These are phyloP conservation scores for Drosophila mojavensis DNA, from an alignment of 1,140 invertebrate species.

Conservation along the genomic window DNA sequence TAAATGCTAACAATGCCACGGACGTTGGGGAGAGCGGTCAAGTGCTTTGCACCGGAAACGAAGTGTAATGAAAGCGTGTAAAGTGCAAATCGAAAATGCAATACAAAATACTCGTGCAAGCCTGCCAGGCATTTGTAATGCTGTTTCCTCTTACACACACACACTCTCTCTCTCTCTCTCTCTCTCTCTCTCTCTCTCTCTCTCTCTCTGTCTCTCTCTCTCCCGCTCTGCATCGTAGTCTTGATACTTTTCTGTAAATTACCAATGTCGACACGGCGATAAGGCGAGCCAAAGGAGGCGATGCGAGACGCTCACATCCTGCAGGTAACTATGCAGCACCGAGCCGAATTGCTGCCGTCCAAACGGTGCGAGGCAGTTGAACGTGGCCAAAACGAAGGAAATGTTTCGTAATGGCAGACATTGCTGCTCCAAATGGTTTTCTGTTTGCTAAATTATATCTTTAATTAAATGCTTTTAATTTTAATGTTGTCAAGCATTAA, in stretches of 20 bases:
- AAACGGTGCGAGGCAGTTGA: conserved; percentile 36
- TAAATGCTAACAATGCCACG: conserved; percentile 70
- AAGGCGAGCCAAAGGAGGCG: conserved; percentile 48
- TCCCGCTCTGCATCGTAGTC: background rate
- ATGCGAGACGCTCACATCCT: conserved; percentile 55
- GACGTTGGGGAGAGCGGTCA: conserved; percentile 30
- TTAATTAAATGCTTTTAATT: conserved; percentile 78
- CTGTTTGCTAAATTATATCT: conserved; percentile 64
- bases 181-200: background rate
- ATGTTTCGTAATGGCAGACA: conserved; percentile 47
- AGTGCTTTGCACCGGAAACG: conserved; percentile 67
- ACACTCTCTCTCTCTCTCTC: background rate
- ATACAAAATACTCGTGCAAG: conserved; percentile 61
- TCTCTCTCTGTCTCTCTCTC: background rate
- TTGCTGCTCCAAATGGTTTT: conserved; percentile 39
- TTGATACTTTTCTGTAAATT: conserved; percentile 62
- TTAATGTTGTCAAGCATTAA: conserved; percentile 49
- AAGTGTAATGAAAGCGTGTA: conserved; percentile 82
- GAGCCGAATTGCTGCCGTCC: conserved; percentile 36
- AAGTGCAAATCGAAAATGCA: conserved; percentile 81
- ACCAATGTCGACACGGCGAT: conserved; percentile 69
- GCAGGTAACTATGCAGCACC: conserved; percentile 31
- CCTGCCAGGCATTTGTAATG: conserved; percentile 44
- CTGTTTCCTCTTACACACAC: background rate
- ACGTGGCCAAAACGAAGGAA: conserved; percentile 44